Conservation (phyloP, 1,140 invertebrate species). For the Mesaphorura yosii region DNA sequence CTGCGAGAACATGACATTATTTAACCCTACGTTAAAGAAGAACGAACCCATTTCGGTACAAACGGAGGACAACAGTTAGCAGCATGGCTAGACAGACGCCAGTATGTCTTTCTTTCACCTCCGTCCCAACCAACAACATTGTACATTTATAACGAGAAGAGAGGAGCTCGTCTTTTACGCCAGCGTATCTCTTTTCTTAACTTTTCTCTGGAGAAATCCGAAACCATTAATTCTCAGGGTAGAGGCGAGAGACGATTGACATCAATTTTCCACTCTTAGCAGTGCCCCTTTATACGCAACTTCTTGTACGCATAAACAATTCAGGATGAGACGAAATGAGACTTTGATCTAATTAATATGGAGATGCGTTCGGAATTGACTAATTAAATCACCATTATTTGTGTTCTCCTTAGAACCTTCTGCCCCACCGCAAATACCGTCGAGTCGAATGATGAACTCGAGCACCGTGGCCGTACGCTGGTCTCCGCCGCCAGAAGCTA, state of each 20-base stretch:
- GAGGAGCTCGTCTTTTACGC: too few relatives aligned
- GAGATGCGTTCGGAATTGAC: neutral
- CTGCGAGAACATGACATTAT: too few relatives aligned
- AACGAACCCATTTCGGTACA: too few relatives aligned
- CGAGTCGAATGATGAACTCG: constrained; percentile 69
- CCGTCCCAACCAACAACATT: too few relatives aligned
- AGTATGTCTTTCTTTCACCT: too few relatives aligned
- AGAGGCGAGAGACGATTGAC: neutral
- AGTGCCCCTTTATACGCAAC: neutral
- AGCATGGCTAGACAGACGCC: too few relatives aligned
- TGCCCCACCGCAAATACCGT: constrained; percentile 66
- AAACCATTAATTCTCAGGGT: constrained; percentile 5
- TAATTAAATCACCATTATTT: constrained; percentile 25
- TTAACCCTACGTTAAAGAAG: too few relatives aligned
- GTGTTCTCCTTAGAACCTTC: constrained; percentile 50
- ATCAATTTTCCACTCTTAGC: neutral
- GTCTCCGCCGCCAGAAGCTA: constrained; percentile 61
- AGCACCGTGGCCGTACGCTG: constrained; percentile 66
- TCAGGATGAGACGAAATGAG: neutral
- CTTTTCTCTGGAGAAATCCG: constrained; percentile 2
- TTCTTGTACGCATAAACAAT: too few relatives aligned
- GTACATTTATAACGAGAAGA: too few relatives aligned
- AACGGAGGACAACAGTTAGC: too few relatives aligned
- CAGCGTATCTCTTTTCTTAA: too few relatives aligned
- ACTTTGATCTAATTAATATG: neutral